Evolutionary conservation across 2,888 invertebrate species (phyloP), one percentile per base, ranked within the genome.

Genomic region (Rutpela maculata): DNA sequence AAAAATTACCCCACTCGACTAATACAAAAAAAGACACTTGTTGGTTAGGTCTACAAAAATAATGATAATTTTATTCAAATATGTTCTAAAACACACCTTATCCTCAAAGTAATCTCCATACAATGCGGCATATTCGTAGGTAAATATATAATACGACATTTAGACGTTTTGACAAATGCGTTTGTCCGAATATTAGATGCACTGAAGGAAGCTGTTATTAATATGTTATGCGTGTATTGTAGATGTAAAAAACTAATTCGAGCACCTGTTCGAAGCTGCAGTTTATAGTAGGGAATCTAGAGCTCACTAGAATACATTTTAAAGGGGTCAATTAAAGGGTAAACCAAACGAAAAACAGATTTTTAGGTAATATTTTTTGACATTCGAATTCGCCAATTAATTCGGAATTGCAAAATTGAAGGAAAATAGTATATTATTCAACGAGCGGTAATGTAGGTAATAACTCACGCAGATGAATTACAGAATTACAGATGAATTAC

Each of bases 111-210:
- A 11, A 59, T 59, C 59, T 59, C 59, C 59, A 59, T 19, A 59
- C 59, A 59, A 59, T 59, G 59, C 59, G 22, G 22, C 4, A 11
- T 19, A 59, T 59, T 19, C 59, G 2, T 59, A 18, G 19, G 59
- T 56, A 56, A 56, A 59, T 19, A 19, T 59, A 19, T 22, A 19
- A 56, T 56, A 56, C 15, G 59, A 55, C 55, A 55, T 17, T 55
- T 55, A 55, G n/a, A 59, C 59, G 59, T 59, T 11, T 59, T 59
- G 59, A 59, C 59, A 59, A 59, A 59, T 59, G 19, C 22, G 59
- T 59, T 19, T 59, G 22, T 10, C 22, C 12, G 19, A 59, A 59
- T 19, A 19, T 59, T 19, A 59, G 59, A 19, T 59, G 22, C 59
- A 59, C 59, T 18, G 11, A 11, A 59, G 22, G 19, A 22, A 19